Evolutionary conservation across 2,888 invertebrate species (phyloP).

Genomic region (Dynastes grantii): DNA sequence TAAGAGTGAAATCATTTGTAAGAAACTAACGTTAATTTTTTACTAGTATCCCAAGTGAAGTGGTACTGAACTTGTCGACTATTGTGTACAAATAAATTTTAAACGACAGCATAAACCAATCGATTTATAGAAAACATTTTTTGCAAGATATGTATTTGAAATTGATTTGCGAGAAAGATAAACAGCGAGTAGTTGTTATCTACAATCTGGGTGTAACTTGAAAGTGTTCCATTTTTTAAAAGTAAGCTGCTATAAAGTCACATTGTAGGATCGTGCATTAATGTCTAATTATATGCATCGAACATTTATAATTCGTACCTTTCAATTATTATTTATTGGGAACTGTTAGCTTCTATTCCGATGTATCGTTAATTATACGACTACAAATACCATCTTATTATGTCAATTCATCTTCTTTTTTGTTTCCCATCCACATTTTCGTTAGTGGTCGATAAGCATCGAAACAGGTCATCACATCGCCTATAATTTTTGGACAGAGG

Average conservation of each 20-base stretch:
- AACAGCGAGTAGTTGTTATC: no score
- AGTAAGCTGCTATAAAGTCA: neutral
- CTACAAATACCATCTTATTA: neutral
- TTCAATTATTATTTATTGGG: constrained; percentile 2
- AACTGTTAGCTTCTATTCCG: neutral
- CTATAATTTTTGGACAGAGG: constrained; percentile 32
- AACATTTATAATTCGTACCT: constrained; percentile 14
- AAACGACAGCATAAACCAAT: no score
- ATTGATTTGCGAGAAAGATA: no score
- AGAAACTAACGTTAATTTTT: no score
- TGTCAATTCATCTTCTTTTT: constrained; percentile 5
- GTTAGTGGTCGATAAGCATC: constrained; percentile 13
- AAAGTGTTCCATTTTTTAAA: neutral
- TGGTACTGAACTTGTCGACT: no score
- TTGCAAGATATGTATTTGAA: no score
- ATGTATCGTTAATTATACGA: constrained; percentile 14
- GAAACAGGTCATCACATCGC: constrained; percentile 14
- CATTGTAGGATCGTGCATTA: neutral
- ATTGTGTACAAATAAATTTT: no score
- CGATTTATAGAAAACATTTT: no score
- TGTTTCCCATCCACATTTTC: neutral
- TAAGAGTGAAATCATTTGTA: no score
- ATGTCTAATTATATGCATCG: neutral
- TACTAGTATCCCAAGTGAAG: no score
- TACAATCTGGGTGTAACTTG: no score